These are phyloP conservation scores for Dipus sagitta DNA, from an alignment of 2,797 vertebrate genomes.

Conservation along the genomic window DNA sequence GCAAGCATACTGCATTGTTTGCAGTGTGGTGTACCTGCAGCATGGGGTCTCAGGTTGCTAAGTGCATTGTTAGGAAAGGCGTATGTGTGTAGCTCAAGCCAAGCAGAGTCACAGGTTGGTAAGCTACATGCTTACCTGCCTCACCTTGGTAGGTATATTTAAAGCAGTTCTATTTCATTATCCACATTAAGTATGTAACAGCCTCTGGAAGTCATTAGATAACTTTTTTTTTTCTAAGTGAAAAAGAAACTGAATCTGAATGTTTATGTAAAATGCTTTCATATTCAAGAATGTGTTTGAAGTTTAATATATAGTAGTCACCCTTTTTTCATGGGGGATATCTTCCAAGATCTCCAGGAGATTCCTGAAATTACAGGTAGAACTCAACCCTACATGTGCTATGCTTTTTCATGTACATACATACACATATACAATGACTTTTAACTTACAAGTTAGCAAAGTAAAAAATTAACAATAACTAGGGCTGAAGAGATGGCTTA, in stretches of 20 bases:
- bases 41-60: too few species aligned
- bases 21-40: too few species aligned
- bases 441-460: background rate
- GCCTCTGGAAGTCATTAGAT: constrained; percentile 15
- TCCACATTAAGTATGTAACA: background rate
- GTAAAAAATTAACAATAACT: background rate
- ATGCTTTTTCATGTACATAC: background rate
- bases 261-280: constrained; percentile 25
- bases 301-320: background rate
- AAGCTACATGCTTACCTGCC: too few species aligned
- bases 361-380: background rate
- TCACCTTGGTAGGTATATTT: background rate
- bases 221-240: background rate
- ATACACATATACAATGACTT: background rate
- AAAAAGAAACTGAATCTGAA: constrained; percentile 27
- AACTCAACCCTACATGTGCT: background rate
- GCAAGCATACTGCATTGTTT: too few species aligned
- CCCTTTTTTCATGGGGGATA: background rate
- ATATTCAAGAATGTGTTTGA: constrained; percentile 1
- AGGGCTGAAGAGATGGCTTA: too few species aligned
- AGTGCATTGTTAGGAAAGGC: too few species aligned
- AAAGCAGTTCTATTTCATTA: background rate
- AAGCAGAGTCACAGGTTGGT: too few species aligned
- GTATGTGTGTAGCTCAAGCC: too few species aligned
- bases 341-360: background rate